Conservation (phyloP, 2,888 invertebrate species). For the Dascillus cervinus region DNA sequence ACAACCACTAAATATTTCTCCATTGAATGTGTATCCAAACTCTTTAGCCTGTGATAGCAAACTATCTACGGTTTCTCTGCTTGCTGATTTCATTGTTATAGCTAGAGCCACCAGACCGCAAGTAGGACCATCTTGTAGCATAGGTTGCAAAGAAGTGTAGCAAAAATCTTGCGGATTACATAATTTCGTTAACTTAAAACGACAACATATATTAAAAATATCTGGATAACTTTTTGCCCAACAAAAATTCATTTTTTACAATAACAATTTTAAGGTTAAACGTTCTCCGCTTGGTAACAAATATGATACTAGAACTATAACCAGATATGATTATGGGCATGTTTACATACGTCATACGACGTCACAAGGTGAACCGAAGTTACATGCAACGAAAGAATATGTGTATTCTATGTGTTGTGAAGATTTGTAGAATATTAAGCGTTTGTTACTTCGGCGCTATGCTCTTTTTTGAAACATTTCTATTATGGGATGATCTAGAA, state of each 20-base stretch:
- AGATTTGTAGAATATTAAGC: too few relatives aligned
- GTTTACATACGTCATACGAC: too few relatives aligned
- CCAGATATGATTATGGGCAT: too few relatives aligned
- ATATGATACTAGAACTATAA: too few relatives aligned
- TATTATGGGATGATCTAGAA: too few relatives aligned
- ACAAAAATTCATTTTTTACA: conserved; percentile 37
- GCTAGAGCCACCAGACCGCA: conserved; percentile 84
- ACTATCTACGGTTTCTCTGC: conserved; percentile 50
- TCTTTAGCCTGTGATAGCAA: conserved; percentile 52
- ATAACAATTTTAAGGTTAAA: not conserved
- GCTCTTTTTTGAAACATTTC: too few relatives aligned
- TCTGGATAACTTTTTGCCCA: conserved; percentile 54
- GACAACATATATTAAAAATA: conserved; percentile 50
- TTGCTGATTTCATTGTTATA: conserved; percentile 62
- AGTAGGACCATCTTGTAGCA: conserved; percentile 58
- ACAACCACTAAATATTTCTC: conserved; percentile 81
- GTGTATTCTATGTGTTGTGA: too few relatives aligned
- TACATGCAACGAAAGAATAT: too few relatives aligned
- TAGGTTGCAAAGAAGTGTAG: conserved; percentile 28
- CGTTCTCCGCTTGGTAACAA: too few relatives aligned
- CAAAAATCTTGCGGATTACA: conserved; percentile 43
- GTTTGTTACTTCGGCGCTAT: too few relatives aligned
- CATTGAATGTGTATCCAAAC: conserved; percentile 66
- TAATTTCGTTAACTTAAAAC: conserved; percentile 47
- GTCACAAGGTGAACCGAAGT: too few relatives aligned